Conservation (phyloP, 2,797 vertebrate genomes). For the Hylomyscus alleni region DNA sequence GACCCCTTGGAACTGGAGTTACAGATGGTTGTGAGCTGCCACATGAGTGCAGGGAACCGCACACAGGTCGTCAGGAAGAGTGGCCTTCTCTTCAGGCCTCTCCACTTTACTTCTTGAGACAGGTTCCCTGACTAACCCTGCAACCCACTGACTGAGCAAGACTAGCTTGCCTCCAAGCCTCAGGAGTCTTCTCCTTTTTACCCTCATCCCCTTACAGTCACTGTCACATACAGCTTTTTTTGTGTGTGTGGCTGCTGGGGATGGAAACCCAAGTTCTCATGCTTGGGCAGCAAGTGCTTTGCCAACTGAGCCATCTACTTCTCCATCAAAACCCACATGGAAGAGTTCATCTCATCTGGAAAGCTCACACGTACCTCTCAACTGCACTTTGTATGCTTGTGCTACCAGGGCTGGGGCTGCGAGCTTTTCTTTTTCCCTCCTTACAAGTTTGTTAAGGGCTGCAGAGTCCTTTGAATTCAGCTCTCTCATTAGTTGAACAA, state of each 20-base stretch:
- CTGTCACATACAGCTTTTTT: neutral
- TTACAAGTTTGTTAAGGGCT: neutral
- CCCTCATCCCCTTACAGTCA: neutral
- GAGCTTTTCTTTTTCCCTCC: constrained; percentile 38
- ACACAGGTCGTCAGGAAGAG: neutral
- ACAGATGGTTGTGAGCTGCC: neutral
- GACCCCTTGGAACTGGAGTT: neutral
- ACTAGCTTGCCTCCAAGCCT: neutral
- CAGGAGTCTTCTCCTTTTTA: neutral
- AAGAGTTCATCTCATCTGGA: neutral
- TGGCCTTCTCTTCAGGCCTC: neutral
- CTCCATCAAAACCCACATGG: neutral
- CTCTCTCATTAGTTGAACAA: neutral
- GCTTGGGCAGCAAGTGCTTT: neutral
- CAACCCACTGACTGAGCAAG: neutral
- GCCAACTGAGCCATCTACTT: neutral
- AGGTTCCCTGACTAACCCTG: neutral
- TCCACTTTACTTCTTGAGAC: neutral
- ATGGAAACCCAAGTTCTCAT: neutral
- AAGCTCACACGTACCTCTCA: neutral
- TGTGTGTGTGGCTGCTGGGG: neutral
- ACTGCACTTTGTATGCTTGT: neutral
- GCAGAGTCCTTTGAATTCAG: neutral
- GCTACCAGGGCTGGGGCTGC: neutral
- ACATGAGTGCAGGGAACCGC: neutral